Base-by-base conservation (phyloP, 2,888 invertebrate genomes). In the Selenia dentaria region DNA sequence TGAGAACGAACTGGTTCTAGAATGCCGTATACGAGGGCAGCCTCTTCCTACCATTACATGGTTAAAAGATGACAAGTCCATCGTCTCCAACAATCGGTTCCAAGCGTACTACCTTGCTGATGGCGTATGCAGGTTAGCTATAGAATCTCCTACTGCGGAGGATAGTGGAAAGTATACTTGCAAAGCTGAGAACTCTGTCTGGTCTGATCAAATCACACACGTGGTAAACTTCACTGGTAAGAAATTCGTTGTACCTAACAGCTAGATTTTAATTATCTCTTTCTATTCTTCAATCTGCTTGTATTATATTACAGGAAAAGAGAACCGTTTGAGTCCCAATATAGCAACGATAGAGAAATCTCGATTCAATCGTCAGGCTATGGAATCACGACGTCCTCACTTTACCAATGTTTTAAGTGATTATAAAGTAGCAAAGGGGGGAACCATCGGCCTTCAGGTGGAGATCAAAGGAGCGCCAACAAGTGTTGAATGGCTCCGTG, bases 391-490 rank as follows among this genome's bases (percentile, higher is more conserved):
- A 31, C 90, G 93, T 52, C 96, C 96, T 0, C 93, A 94, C 64
- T 94, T 96, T 62, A 90, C 93, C 0, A 93, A 92, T 47, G 92
- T 94, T 0, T 77, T 96, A 13, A 93, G 93, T 0, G 95, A 96
- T 68, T 93, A 94, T 66, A 92, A 93, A 40, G 95, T 96, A 0
- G 93, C 94, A 2, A 88, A 91, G 45, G 96, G 96, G 0, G 96
- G 96, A 24, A 95, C 96, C 0, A 94, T 96, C 50, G 96, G 96
- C 2, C 92, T 97, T 11, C 96, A 96, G 74, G 95, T 96, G 0
- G 95, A 96, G 77, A 93, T 96, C 22, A 93, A 93, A 73, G 95
- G 95, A 66, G 87, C 87, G 11, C 93, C 94, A 8, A 94, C 95
- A 5, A 94, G 94, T 59, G 94, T 96, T 0, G 93, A 94, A 57